phyloP scores from a whole-genome alignment of 2,797 vertebrate genomes.

The Poliocrania exsul region DNA sequence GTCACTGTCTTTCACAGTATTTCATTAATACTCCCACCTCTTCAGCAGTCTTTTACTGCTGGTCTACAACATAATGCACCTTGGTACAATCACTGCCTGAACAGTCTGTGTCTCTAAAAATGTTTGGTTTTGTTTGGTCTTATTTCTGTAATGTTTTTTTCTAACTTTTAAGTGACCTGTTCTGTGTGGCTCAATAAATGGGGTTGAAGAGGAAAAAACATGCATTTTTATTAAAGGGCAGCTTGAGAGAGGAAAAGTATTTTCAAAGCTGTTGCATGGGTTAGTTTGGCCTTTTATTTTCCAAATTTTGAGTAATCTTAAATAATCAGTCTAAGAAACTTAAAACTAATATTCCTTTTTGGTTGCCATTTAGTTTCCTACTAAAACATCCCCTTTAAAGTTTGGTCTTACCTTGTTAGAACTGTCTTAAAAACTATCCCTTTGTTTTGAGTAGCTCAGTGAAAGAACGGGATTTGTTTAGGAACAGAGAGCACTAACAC shows the following conservation, averaged over 20 bases:
- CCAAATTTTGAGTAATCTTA: not conserved
- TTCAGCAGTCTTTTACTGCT: not conserved
- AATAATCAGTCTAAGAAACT: not conserved
- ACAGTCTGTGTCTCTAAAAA: not conserved
- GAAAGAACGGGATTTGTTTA: not conserved
- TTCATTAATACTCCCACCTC: not conserved
- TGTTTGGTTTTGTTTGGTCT: not conserved
- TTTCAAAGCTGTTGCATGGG: not conserved
- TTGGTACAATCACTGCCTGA: not conserved
- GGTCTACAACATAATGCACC: not conserved
- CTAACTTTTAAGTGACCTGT: not conserved
- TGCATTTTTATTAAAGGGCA: not conserved
- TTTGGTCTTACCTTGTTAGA: not conserved
- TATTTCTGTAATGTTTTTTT: not conserved
- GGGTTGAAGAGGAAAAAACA: not conserved
- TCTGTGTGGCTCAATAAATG: not conserved
- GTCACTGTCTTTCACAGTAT: not conserved
- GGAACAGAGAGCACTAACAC: not conserved
- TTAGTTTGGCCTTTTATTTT: not conserved
- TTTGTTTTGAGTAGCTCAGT: slow-evolving; percentile 1
- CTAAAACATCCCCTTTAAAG: not conserved
- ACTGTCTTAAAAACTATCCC: not conserved
- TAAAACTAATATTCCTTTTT: not conserved
- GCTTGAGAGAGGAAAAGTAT: not conserved
- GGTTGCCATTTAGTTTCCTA: not conserved